A percentile compares a stretch with the other conserved stretches of the same genome.
Conservation (phyloP, 1,140 invertebrate species). For the Drosophila orosa region DNA sequence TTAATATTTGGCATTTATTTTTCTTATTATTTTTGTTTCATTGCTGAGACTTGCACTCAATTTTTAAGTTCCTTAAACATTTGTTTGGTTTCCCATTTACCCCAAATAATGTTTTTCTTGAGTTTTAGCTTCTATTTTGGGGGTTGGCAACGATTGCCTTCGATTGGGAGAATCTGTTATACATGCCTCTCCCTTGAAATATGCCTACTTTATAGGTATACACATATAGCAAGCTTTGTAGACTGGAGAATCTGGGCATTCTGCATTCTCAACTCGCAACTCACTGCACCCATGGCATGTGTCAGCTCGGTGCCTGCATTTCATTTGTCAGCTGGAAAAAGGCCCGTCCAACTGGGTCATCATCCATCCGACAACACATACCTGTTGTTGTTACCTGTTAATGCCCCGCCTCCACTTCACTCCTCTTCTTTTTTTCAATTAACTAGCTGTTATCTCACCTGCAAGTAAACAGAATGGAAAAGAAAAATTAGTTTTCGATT, state of each 20-base stretch:
- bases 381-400: constrained; percentile 17
- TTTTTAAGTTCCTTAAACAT: constrained; percentile 1
- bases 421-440: constrained; percentile 21
- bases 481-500: constrained; percentile 33
- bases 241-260: constrained; percentile 39
- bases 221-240: neutral
- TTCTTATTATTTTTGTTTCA: neutral
- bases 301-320: constrained; percentile 50
- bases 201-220: neutral
- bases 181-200: neutral
- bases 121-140: neutral
- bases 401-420: constrained; percentile 5
- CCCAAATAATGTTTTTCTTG: constrained; percentile 5
- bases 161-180: neutral
- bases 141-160: constrained; percentile 5
- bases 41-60: neutral
- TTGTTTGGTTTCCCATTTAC: constrained; percentile 23
- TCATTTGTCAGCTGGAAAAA: constrained; percentile 60
- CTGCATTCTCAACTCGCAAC: constrained; percentile 30
- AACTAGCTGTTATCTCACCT: constrained; percentile 46
- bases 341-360: constrained; percentile 53
- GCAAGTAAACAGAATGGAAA: constrained; percentile 39
- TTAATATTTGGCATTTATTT: neutral
- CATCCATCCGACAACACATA: constrained; percentile 22
- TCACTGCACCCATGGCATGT: constrained; percentile 63